Conservation (phyloP, 2,113 vertebrate genomes). For the Brachirus orientalis region DNA sequence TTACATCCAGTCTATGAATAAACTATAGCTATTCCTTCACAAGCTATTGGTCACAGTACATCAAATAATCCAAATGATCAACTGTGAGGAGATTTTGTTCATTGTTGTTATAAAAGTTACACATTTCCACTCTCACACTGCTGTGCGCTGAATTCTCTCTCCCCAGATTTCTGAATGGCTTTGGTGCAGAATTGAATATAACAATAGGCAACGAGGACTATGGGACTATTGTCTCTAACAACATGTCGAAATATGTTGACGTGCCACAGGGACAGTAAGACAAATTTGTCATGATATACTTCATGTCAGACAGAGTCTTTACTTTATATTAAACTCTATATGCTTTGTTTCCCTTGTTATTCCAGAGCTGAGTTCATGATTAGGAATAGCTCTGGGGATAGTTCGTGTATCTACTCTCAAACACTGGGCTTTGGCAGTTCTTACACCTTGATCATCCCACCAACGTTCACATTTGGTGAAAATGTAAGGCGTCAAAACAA, state of each 20-base stretch:
- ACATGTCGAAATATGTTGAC: conserved; percentile 45
- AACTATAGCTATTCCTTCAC: no score
- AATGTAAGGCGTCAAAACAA: conserved; percentile 44
- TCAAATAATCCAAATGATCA: no score
- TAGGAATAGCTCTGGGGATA: accelerated
- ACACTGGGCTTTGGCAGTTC: conserved; percentile 85
- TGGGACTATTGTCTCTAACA: accelerated
- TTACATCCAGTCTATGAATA: no score
- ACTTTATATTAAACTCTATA: not conserved
- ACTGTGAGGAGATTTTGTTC: no score
- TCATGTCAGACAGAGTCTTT: not conserved
- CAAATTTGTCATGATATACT: not conserved
- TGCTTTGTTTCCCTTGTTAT: not conserved
- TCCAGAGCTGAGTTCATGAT: conserved; percentile 63
- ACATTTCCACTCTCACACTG: not conserved
- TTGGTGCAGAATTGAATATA: conserved; percentile 15
- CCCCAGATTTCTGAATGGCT: conserved; percentile 72
- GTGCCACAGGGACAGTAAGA: conserved; percentile 71
- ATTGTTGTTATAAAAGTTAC: no score
- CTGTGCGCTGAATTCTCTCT: not conserved
- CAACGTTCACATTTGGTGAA: conserved; percentile 37
- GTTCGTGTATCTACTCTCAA: conserved; percentile 35
- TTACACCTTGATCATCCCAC: conserved; percentile 82
- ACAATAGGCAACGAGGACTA: not conserved
- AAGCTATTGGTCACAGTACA: no score